Base-by-base conservation (phyloP, 2,888 invertebrate species). In the Leptinotarsa haldemani region DNA sequence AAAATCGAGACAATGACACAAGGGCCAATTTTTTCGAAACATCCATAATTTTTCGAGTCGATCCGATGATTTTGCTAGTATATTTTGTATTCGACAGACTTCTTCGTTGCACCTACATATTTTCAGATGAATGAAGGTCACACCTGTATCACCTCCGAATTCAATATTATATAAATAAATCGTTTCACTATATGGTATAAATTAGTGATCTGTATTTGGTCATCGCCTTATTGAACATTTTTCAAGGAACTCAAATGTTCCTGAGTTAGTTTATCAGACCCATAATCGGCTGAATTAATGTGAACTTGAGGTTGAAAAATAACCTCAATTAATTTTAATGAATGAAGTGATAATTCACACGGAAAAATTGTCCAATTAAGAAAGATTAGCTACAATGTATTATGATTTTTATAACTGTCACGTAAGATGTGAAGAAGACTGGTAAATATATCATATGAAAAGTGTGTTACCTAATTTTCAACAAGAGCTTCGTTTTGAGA, bases 281-380 rank as follows among this genome's bases (percentile, higher is more conserved):
- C 22, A 16, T 20, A 56, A 56, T 56, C 22, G 22, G 15, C 16
- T 56, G 20, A 56, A 56, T 22, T 56, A 56, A 22, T 56, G 3
- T 56, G 56, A 56, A 56, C 56, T 56, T 56, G 4, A 13, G 56
- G 65, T 65, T 65, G 47, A 18, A 20, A 67, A 52, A 67, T 22
- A 40, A 53, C 25, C 53, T 53, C 25, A 53, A 67, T 53, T 53
- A 67, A 67, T 67, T 67, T 53, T 25, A 53, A 53, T 40, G 25
- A 68, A 46, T 50, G 18, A 15, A 61, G 69, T 61, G 58, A 69
- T 58, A 46, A 56, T 69, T 69, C 61, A 22, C 13, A 22, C 22
- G 58, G 30, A 20, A 9, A 69, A 69, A 58, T 48, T 25, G 47
- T 25, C 18, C 58, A 69, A 69, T 69, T 61, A 69, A 61, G 46